Conservation (phyloP, 2,888 invertebrate species). For the Clusia tigrina region DNA sequence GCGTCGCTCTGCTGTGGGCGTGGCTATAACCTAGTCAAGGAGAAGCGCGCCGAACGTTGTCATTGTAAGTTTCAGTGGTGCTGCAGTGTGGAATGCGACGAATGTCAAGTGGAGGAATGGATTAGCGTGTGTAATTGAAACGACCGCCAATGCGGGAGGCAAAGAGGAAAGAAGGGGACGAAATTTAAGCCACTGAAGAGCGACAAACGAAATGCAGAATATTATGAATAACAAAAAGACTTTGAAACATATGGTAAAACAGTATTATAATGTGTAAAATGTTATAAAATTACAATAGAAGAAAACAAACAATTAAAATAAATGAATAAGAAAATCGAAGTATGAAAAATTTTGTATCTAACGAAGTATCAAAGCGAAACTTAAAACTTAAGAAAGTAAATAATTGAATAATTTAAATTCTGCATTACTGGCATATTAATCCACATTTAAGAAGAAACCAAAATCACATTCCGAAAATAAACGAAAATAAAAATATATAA, state of each 20-base stretch:
- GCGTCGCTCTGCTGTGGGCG: conserved; percentile 88
- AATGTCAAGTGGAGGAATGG: conserved; percentile 86
- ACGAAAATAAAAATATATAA: not conserved
- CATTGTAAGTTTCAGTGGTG: conserved; percentile 95
- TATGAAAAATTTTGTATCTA: too few relatives aligned
- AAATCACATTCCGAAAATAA: not conserved
- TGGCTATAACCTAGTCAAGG: conserved; percentile 82
- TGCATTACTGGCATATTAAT: not conserved
- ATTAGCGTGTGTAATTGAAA: conserved; percentile 86
- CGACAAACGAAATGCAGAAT: conserved; percentile 30
- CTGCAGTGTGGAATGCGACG: conserved; percentile 88
- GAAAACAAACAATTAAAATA: conserved; percentile 17
- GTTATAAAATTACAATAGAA: conserved; percentile 33
- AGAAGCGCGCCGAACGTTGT: conserved; percentile 80
- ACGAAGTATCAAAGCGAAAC: too few relatives aligned
- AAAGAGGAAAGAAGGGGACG: conserved; percentile 11
- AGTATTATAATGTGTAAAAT: not conserved
- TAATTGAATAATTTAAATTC: too few relatives aligned
- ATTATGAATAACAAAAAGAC: conserved; percentile 26
- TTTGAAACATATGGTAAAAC: not conserved
- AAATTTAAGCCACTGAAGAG: conserved; percentile 23
- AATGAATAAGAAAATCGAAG: too few relatives aligned
- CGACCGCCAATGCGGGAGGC: conserved; percentile 6
- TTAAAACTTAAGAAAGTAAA: not conserved
- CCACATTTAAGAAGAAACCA: not conserved